These are phyloP conservation scores for Sebastolobus alascanus DNA, from an alignment of 2,797 vertebrate genomes.

Conservation along the genomic window DNA sequence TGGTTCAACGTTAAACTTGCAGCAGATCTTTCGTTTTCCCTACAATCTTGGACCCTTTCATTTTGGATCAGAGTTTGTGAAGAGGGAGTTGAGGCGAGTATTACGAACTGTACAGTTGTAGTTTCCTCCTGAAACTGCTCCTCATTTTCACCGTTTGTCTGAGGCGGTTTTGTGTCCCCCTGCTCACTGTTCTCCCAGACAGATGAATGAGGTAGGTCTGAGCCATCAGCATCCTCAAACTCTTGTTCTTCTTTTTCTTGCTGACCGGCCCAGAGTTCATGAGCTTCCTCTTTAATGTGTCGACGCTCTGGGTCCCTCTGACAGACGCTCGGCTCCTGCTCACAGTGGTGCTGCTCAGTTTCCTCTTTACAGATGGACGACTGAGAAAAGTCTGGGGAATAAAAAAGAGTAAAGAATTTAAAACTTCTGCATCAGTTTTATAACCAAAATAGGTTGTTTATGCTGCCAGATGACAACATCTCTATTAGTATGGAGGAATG, in stretches of 20 bases:
- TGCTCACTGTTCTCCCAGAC: constrained; percentile 28
- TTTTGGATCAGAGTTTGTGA: constrained; percentile 19
- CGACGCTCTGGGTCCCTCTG: constrained; percentile 19
- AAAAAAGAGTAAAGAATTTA: background rate
- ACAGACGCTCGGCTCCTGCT: background rate
- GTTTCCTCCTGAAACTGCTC: constrained; percentile 34
- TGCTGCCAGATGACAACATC: background rate
- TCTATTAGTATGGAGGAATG: too few species aligned
- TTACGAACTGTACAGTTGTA: background rate
- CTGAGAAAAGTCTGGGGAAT: constrained; percentile 41
- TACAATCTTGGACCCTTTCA: constrained; percentile 6
- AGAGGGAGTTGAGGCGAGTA: background rate
- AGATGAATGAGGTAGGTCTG: constrained; percentile 17
- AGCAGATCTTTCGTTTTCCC: constrained; percentile 7
- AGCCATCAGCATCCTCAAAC: constrained; percentile 3
- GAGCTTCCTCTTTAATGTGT: constrained; percentile 67
- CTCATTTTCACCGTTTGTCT: constrained; percentile 27
- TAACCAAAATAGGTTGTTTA: background rate
- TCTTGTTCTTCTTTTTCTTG: constrained; percentile 22
- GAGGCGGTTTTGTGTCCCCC: constrained; percentile 28
- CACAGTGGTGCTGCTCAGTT: constrained; percentile 5
- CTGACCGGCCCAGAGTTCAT: constrained; percentile 44
- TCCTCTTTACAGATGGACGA: constrained; percentile 44
- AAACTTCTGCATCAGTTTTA: background rate
- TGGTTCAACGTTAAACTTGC: constrained; percentile 10